Base-by-base conservation (phyloP, 2,888 invertebrate genomes). In the Thymelicus sylvestris region DNA sequence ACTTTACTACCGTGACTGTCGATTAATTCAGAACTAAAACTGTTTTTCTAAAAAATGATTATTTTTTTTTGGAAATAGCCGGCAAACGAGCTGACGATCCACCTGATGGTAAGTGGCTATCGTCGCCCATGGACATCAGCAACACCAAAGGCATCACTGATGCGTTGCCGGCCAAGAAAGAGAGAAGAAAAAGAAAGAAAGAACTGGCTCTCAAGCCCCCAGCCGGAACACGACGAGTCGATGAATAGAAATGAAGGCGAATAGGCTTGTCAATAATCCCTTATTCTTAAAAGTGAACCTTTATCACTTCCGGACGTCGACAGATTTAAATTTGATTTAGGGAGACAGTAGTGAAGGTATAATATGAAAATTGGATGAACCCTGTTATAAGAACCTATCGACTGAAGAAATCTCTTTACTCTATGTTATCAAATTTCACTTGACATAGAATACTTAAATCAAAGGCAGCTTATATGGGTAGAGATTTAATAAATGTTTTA, bases 341-440 rank as follows among this genome's bases (percentile, higher is more conserved):
- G 64, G 48, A 47, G 63, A 69, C 69, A 59, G 44, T 48, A 64
- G 47, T 59, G 39, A 64, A 62, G 59, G 39, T 64, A 57, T 68
- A 69, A 55, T 59, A 69, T 69, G 63, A 69, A 69, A 57, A 69
- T 69, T 57, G 47, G 19, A 63, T 57, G 48, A 48, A 64, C n/a
- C 47, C 41, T 59, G 7, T 59, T 59, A 38, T 59, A 38, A 59
- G 24, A 24, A 55, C 55, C 55, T 55, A 55, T 55, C 24, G 24
- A 55, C 19, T 55, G 24, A 12, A 24, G 24, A 19, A 55, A 55
- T 10, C 19, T 5, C 55, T 24, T 55, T 24, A 12, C 55, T 55
- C n/a, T 24, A 24, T 55, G 24, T 55, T 10, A 55, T 24, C 19
- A 5, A 19, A 52, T 19, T 10, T 55, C 19, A 55, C 24, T 8